phyloP scores from a whole-genome alignment of 2,797 vertebrate species.

The Valencia hispanica region DNA sequence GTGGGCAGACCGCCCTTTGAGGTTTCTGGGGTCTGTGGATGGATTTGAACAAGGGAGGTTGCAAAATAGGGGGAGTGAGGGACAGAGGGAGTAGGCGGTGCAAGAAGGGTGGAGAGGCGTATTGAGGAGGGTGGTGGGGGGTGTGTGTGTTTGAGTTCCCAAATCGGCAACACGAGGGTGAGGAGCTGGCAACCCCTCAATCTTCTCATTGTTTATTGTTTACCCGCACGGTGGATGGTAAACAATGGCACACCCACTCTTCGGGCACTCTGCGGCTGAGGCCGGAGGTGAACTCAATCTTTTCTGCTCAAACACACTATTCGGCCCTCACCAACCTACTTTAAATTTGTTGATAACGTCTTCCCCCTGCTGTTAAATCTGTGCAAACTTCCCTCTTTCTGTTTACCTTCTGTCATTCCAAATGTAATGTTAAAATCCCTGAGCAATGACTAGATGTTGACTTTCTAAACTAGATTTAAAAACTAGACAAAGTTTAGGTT shows the following conservation, averaged over 20 bases:
- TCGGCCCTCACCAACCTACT: constrained; percentile 50
- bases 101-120: constrained; percentile 55
- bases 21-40: constrained; percentile 76
- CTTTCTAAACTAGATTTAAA: constrained; percentile 40
- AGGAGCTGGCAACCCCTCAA: constrained; percentile 75
- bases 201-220: constrained; percentile 85
- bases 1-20: constrained; percentile 81
- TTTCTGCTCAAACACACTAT: constrained; percentile 26
- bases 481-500: constrained; percentile 33
- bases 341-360: constrained; percentile 41
- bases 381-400: constrained; percentile 6
- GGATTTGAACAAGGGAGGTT: constrained; percentile 65
- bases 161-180: constrained; percentile 83
- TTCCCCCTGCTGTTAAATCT: constrained; percentile 10
- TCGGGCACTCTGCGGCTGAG: constrained; percentile 59
- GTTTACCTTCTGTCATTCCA: constrained; percentile 9
- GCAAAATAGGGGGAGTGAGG: constrained; percentile 49
- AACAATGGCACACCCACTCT: constrained; percentile 80
- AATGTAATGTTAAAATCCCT: constrained; percentile 23
- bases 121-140: constrained; percentile 23
- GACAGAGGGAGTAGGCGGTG: constrained; percentile 63
- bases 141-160: constrained; percentile 72
- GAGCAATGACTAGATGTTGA: constrained; percentile 58
- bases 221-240: constrained; percentile 77
- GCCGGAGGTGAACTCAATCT: constrained; percentile 55